Base-by-base conservation (phyloP, 2,113 vertebrate genomes). In the Cephalophus harveyi region DNA sequence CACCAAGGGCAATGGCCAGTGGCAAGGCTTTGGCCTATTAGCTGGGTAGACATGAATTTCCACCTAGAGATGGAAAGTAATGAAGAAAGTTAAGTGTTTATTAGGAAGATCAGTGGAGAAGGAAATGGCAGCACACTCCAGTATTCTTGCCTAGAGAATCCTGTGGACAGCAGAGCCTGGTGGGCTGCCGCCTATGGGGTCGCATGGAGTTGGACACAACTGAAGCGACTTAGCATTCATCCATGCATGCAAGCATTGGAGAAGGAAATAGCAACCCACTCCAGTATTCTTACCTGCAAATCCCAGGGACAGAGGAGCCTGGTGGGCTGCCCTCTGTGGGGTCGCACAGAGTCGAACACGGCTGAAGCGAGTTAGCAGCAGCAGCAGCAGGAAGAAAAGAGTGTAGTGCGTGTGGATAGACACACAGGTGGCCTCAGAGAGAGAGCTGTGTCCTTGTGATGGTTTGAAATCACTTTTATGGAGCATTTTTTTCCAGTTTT, bases 291-390 rank as follows among this genome's bases (percentile, higher is more conserved):
- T 64, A 30, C 30, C 15, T 64, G 62, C 16, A 7, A n/a, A 64
- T 21, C 64, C 64, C 17, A 19, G 5, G 64, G 64, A 71, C 33
- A 11, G n/a, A 10, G 17, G 64, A 36, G 17, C 64, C n/a, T 36
- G 64, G 33, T 67, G 33, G 62, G 62, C 62, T 67, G n/a, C n/a
- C 17, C 0, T 71, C n/a, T 71, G 19, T 23, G 19, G 64, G n/a
- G n/a, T 36, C 9, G 2, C 64, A 62, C n/a, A 71, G 64, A 71
- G 64, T 71, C 9, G 0, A 0, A 36, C n/a, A 36, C 1, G 0
- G 36, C 64, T 71, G 64, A 21, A 71, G n/a, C 0, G 0, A 40
- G 10, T 71, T 40, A 71, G n/a, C n/a, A 67, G 62, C 62, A 36
- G 64, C 64, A 67, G 64, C 64, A 71, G n/a, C 67, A 23, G 19